Evolutionary conservation across 1,140 invertebrate genomes (phyloP).

Genomic region (Goniozus legneri): DNA sequence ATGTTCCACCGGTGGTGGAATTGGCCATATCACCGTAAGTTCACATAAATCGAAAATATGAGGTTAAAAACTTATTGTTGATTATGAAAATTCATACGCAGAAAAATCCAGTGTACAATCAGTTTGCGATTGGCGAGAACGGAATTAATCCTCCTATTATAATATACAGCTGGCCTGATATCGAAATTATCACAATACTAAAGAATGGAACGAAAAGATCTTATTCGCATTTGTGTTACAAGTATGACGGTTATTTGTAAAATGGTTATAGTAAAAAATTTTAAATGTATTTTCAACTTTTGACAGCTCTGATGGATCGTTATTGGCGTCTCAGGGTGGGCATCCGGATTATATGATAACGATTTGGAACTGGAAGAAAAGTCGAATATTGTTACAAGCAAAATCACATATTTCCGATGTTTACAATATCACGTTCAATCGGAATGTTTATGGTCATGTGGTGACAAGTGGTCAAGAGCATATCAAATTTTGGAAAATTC

Average conservation of each 20-base stretch:
- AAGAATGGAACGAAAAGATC: slow-evolving; percentile 67
- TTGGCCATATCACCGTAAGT: slow-evolving; percentile 74
- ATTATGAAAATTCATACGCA: slow-evolving; percentile 42
- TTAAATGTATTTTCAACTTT: slow-evolving; percentile 7
- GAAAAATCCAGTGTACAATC: slow-evolving; percentile 69
- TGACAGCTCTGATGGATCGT: slow-evolving; percentile 69
- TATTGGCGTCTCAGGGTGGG: slow-evolving; percentile 79
- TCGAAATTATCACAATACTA: slow-evolving; percentile 70
- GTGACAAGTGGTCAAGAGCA: slow-evolving; percentile 74
- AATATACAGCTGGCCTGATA: slow-evolving; percentile 77
- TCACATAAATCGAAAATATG: slow-evolving; percentile 6
- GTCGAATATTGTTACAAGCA: slow-evolving; percentile 68
- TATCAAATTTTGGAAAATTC: slow-evolving; percentile 93
- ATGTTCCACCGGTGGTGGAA: slow-evolving; percentile 69
- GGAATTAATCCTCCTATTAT: slow-evolving; percentile 69
- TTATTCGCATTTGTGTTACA: slow-evolving; percentile 76
- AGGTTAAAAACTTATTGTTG: not conserved
- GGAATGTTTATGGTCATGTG: slow-evolving; percentile 70
- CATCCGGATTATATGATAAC: slow-evolving; percentile 83
- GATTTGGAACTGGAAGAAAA: slow-evolving; percentile 81
- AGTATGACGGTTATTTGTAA: slow-evolving; percentile 51
- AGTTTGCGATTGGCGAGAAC: slow-evolving; percentile 77
- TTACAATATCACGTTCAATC: slow-evolving; percentile 75
- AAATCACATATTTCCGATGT: slow-evolving; percentile 80
- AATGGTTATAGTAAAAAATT: slow-evolving; percentile 3